These are phyloP conservation scores for Pseudochirops corinnae DNA, from an alignment of 2,797 vertebrate genomes.

Conservation along the genomic window DNA sequence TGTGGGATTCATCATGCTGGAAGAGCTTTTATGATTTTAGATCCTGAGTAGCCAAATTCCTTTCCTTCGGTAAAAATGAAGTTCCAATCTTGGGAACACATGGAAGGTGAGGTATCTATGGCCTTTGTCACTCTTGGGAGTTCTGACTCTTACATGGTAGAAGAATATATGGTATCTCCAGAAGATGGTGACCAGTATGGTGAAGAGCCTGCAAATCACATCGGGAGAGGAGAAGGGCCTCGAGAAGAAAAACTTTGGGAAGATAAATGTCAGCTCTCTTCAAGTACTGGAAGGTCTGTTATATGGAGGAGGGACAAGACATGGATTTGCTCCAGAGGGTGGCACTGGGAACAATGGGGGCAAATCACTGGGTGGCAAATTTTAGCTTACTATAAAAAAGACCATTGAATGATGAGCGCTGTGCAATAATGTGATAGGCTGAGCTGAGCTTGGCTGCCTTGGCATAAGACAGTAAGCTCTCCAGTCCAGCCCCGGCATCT, in stretches of 20 bases:
- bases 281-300: neutral
- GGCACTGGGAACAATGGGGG: too few species aligned
- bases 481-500: neutral
- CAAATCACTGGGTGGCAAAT: neutral
- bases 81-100: neutral
- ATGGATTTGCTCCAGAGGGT: neutral
- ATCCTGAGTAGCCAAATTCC: neutral
- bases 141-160: neutral
- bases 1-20: neutral
- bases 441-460: neutral
- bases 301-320: neutral
- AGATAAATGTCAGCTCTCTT: neutral
- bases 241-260: neutral
- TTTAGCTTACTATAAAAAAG: neutral
- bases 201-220: neutral
- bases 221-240: neutral
- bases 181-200: neutral
- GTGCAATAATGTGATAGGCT: neutral
- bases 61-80: neutral
- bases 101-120: neutral
- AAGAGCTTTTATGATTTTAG: neutral
- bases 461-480: neutral
- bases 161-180: neutral
- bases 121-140: neutral
- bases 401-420: neutral